Evolutionary conservation across 2,113 vertebrate genomes (phyloP), one percentile per base, ranked within the genome.

Genomic region (Phylloscopus trochiloides): DNA sequence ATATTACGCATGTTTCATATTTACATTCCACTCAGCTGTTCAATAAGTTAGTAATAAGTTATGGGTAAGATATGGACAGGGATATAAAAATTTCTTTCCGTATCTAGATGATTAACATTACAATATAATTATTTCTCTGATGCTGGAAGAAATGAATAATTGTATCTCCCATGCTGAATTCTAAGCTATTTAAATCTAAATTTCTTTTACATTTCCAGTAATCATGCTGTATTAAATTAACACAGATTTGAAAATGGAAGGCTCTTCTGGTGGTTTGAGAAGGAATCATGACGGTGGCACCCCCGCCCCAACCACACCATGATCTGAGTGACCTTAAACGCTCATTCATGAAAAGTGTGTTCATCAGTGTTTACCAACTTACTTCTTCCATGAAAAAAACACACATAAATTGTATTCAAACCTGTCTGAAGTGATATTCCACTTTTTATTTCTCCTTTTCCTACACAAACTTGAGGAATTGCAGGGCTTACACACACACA

Each of bases 1-100:
- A 59, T 50, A 83, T 67, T 57, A 51, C 74, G 4, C 17, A 50
- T 71, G 22, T 36, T 91, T 96, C 76, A 85, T 15, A 97, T 96
- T 91, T 92, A 80, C 42, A 92, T 78, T 50, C 43, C 63, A 91
- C 43, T 96, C 65, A 90, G n/a, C 67, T 94, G 55, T 92, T 95
- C 43, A 26, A n/a, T 51, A 91, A 63, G 47, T 29, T 45, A 71
- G 50, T 78, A 81, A 42, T 63, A 55, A 80, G 15, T 87, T 86
- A 88, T 71, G n/a, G 63, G 16, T 66, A 93, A 83, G 40, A 79
- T 68, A 92, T n/a, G n/a, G 75, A 89, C 26, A 82, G 19, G 22
- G 17, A 70, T 26, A 78, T 12, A 36, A 94, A 88, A 40, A 74
- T 40, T 54, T 76, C 8, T 55, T 17, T 77, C 26, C 10, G 1